phyloP scores from a whole-genome alignment of 64 coral and sea anemone species.

The Acropora yongei region DNA sequence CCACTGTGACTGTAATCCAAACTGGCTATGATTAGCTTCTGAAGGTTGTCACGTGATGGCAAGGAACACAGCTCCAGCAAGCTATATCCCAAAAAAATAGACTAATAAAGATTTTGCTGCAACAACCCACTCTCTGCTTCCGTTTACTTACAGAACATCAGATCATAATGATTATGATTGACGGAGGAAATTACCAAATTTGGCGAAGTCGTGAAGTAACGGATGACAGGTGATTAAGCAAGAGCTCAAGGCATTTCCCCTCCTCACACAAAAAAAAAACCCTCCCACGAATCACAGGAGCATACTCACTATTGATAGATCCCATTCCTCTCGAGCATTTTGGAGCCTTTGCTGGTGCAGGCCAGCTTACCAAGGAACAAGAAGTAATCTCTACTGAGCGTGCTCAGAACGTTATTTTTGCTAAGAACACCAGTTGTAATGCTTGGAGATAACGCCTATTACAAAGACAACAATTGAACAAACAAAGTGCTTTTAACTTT shows the following conservation, averaged over 20 bases:
- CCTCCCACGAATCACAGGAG: no score
- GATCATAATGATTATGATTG: neutral
- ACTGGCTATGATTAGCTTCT: slow-evolving; percentile 91
- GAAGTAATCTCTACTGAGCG: slow-evolving; percentile 89
- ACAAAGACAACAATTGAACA: neutral
- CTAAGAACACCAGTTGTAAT: slow-evolving; percentile 78
- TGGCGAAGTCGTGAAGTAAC: no score
- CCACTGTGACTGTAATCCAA: slow-evolving; percentile 92
- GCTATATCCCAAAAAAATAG: slow-evolving; percentile 15
- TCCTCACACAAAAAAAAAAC: no score
- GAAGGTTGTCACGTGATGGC: slow-evolving; percentile 72
- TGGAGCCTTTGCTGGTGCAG: slow-evolving; percentile 71
- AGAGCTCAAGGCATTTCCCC: no score
- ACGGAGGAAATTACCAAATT: no score
- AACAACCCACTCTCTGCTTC: neutral
- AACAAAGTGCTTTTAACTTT: neutral
- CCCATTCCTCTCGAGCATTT: slow-evolving; percentile 83
- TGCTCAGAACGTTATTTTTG: slow-evolving; percentile 82
- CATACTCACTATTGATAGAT: slow-evolving; percentile 95
- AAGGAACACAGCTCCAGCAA: slow-evolving; percentile 85
- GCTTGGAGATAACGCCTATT: slow-evolving; percentile 71
- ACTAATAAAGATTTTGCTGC: neutral
- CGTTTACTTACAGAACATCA: neutral
- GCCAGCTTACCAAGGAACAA: slow-evolving; percentile 97
- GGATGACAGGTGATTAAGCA: no score